Percentiles rank a stretch among this genome's conserved stretches.
Conservation (phyloP, 2,888 invertebrate species). For the Xestia sexstrigata region DNA sequence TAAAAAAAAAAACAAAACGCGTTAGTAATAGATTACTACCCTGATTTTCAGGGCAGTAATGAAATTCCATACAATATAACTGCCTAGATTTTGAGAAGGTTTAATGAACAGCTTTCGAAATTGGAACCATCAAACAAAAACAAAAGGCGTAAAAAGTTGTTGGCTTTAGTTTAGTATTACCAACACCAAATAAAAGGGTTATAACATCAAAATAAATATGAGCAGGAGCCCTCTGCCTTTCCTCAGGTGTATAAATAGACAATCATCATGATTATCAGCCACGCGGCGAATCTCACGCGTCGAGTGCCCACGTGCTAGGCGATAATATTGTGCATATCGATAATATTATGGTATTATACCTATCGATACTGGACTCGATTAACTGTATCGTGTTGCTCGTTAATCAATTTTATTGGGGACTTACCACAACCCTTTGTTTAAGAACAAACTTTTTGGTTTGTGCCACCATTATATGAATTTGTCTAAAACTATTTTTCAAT, state of each 20-base stretch:
- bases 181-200: constrained; percentile 36
- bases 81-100: too few relatives aligned
- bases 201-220: constrained; percentile 32
- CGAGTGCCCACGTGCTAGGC: constrained; percentile 65
- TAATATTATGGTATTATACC: constrained; percentile 26
- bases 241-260: constrained; percentile 64
- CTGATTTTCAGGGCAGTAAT: too few relatives aligned
- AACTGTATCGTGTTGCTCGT: constrained; percentile 18
- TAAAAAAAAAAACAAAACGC: too few relatives aligned
- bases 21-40: too few relatives aligned
- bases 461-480: background rate
- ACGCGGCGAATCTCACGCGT: constrained; percentile 64
- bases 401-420: constrained; percentile 34
- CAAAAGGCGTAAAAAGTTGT: background rate
- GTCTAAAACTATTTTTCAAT: background rate
- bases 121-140: background rate
- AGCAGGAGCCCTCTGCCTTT: constrained; percentile 27
- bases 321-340: constrained; percentile 45
- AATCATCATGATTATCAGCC: constrained; percentile 53
- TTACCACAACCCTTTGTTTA: constrained; percentile 1
- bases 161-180: background rate
- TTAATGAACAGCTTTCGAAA: too few relatives aligned
- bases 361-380: constrained; percentile 45
- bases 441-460: background rate
- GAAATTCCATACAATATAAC: too few relatives aligned